Percentiles rank a stretch among this genome's conserved stretches.
Conservation (phyloP, 2,797 vertebrate genomes). For the Coilia nasus region DNA sequence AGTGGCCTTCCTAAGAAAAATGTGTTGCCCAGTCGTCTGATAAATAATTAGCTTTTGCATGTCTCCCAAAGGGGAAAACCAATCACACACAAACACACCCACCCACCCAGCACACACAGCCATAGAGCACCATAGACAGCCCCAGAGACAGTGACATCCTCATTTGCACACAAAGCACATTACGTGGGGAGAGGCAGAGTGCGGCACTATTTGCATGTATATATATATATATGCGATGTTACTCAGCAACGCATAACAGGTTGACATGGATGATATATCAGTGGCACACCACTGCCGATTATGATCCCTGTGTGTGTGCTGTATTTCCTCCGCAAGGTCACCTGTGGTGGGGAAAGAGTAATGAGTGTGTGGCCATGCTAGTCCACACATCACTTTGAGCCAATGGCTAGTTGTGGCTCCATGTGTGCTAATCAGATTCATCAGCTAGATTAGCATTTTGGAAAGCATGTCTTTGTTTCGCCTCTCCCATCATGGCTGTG, state of each 20-base stretch:
- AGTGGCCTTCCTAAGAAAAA: constrained; percentile 26
- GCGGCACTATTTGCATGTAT: neutral
- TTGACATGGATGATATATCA: neutral
- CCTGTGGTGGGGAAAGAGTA: neutral
- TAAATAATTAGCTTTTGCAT: constrained; percentile 36
- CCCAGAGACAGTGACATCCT: neutral
- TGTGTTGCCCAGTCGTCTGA: constrained; percentile 17
- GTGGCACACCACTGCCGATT: neutral
- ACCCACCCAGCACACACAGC: neutral
- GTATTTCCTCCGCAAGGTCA: constrained; percentile 2
- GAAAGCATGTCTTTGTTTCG: too few relatives aligned
- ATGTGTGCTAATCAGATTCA: neutral
- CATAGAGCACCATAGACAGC: neutral
- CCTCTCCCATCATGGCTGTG: neutral
- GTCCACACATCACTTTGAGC: neutral
- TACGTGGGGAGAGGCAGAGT: neutral
- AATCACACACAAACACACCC: neutral
- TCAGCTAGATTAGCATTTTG: neutral
- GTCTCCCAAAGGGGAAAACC: constrained; percentile 27
- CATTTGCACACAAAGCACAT: constrained; percentile 18
- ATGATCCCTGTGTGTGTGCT: neutral
- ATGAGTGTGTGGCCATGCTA: neutral
- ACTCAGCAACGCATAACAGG: neutral
- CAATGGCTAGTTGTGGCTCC: neutral
- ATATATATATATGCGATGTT: too few relatives aligned